Conservation (phyloP, 2,113 vertebrate genomes). For the Hippolais icterina region DNA sequence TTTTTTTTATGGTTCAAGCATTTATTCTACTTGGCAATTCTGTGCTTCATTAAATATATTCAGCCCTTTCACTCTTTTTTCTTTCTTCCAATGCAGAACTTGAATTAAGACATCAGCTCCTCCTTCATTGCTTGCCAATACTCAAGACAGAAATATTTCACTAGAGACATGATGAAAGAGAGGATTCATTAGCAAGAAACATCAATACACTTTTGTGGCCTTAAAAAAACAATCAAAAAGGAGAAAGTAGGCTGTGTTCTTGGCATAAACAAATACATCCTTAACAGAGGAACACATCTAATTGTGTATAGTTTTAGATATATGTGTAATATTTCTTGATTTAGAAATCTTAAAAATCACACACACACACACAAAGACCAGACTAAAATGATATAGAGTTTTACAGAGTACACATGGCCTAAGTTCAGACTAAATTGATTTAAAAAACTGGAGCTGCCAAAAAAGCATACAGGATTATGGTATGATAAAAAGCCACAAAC, state of each 20-base stretch:
- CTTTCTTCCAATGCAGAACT: background rate
- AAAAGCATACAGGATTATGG: background rate
- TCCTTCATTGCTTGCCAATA: background rate
- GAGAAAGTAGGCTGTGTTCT: background rate
- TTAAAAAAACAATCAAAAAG: background rate
- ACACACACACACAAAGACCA: background rate
- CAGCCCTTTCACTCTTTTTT: background rate
- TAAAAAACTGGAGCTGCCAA: background rate
- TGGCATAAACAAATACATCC: background rate
- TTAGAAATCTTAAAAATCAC: background rate
- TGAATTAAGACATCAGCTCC: slow-evolving; percentile 8
- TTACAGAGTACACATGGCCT: background rate
- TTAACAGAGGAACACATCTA: background rate
- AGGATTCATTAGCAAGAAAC: background rate
- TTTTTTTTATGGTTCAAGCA: background rate
- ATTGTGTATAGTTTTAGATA: background rate
- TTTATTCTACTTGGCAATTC: background rate
- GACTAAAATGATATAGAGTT: background rate
- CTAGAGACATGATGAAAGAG: background rate
- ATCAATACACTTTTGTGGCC: background rate
- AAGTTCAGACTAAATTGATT: background rate
- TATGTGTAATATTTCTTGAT: background rate
- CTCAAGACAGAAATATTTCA: background rate
- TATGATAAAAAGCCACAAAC: background rate
- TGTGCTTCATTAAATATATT: background rate